phyloP scores from a whole-genome alignment of 2,113 vertebrate species.

The Columba janthina region DNA sequence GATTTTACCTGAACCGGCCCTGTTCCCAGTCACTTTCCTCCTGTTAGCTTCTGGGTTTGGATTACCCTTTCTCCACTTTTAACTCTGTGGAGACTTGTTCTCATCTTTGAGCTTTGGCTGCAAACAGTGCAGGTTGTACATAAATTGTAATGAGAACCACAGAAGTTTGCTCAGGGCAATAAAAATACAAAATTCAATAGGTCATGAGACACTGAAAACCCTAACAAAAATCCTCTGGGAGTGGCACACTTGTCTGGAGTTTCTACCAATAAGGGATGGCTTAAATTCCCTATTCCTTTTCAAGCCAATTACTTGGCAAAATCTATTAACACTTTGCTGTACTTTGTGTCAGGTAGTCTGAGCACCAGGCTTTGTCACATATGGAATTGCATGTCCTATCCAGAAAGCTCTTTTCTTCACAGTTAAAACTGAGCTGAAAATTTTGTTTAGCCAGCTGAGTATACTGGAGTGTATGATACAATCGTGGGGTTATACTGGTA shows the following conservation, averaged over 20 bases:
- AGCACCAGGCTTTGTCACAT: background rate
- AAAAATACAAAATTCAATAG: conserved; percentile 11
- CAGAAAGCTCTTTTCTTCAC: background rate
- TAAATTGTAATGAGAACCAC: conserved; percentile 6
- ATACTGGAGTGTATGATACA: background rate
- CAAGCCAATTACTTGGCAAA: background rate
- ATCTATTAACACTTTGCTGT: conserved; percentile 6
- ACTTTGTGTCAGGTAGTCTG: background rate
- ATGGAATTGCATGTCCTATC: background rate
- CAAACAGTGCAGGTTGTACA: conserved; percentile 5
- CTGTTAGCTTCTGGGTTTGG: background rate
- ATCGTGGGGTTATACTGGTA: background rate
- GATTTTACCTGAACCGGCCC: background rate
- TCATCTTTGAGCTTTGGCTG: background rate
- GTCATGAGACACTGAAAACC: background rate
- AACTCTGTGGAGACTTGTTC: background rate
- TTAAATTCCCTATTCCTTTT: background rate
- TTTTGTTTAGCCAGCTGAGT: background rate
- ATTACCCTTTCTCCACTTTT: background rate
- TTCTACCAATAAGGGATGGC: background rate
- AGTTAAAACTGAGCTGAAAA: background rate
- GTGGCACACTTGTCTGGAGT: background rate
- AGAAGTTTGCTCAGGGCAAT: background rate
- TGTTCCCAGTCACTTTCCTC: background rate
- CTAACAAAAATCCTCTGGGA: background rate